phyloP scores from a whole-genome alignment of 2,888 invertebrate species.

The Leucophenga maculata region DNA sequence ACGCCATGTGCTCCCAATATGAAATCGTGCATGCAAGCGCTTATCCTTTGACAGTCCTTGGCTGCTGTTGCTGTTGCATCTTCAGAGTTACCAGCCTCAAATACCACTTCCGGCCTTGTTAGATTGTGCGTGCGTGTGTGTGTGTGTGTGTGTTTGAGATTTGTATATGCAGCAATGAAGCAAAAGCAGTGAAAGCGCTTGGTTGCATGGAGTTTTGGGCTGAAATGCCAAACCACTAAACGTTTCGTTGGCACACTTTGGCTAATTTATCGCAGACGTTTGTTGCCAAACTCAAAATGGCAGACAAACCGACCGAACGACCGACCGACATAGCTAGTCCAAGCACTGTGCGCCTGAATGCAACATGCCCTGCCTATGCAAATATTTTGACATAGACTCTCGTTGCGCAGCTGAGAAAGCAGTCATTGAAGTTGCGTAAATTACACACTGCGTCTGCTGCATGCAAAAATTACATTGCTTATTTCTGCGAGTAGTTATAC shows the following conservation, averaged over 20 bases:
- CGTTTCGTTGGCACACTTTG: slow-evolving; percentile 18
- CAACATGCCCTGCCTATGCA: background rate
- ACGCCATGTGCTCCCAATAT: slow-evolving; percentile 60
- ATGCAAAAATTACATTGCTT: slow-evolving; percentile 1
- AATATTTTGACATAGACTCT: slow-evolving; percentile 2
- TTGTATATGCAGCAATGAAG: no score
- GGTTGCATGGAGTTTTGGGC: background rate
- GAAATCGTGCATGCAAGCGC: slow-evolving; percentile 55
- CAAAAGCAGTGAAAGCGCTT: no score
- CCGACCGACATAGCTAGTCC: background rate
- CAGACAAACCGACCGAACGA: background rate
- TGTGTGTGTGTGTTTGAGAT: background rate
- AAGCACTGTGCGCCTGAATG: background rate
- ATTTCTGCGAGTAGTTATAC: no score
- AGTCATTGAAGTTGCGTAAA: background rate
- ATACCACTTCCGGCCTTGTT: no score
- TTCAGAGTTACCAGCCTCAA: no score
- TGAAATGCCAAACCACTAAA: slow-evolving; percentile 20
- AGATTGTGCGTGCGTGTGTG: background rate
- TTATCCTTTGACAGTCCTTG: no score
- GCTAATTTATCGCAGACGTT: slow-evolving; percentile 20
- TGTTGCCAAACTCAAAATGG: slow-evolving; percentile 12
- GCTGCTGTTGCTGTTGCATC: no score
- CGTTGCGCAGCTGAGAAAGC: background rate
- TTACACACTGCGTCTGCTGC: background rate